Percentiles rank a stretch among this genome's conserved stretches.
These are phyloP conservation scores for Pogonocherus hispidulus DNA, from an alignment of 2,888 invertebrate species.

Conservation along the genomic window DNA sequence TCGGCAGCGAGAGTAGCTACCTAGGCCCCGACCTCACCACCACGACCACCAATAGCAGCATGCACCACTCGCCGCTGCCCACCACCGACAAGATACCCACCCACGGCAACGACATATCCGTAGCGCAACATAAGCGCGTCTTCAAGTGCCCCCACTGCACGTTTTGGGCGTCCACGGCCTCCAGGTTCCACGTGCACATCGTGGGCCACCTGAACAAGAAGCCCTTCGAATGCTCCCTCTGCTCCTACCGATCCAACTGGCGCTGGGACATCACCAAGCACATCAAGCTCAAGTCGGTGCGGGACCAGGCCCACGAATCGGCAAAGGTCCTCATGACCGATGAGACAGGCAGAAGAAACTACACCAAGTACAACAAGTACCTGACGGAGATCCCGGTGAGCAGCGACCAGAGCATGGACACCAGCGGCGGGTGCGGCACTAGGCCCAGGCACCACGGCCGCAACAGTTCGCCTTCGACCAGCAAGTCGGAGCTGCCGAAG, in stretches of 20 bases:
- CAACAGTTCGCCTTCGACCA: conserved; percentile 55
- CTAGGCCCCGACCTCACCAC: conserved; percentile 54
- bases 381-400: conserved; percentile 74
- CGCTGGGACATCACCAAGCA: conserved; percentile 98
- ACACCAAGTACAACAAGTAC: conserved; percentile 93
- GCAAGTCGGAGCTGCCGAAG: conserved; percentile 57
- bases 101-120: conserved; percentile 72
- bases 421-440: conserved; percentile 67
- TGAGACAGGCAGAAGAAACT: conserved; percentile 90
- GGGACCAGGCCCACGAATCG: conserved; percentile 85
- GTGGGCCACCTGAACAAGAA: conserved; percentile 93
- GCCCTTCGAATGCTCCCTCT: conserved; percentile 95
- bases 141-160: conserved; percentile 94
- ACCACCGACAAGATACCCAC: conserved; percentile 74
- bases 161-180: conserved; percentile 94
- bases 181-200: conserved; percentile 93
- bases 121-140: conserved; percentile 81
- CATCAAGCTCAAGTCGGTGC: conserved; percentile 89
- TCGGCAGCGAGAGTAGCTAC: conserved; percentile 63
- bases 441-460: conserved; percentile 61
- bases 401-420: conserved; percentile 63
- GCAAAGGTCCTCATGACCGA: conserved; percentile 92
- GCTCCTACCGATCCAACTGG: conserved; percentile 96
- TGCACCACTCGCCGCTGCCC: conserved; percentile 50
- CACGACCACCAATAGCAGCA: conserved; percentile 42